phyloP scores from a whole-genome alignment of 2,797 vertebrate species.

The Salarias fasciatus region DNA sequence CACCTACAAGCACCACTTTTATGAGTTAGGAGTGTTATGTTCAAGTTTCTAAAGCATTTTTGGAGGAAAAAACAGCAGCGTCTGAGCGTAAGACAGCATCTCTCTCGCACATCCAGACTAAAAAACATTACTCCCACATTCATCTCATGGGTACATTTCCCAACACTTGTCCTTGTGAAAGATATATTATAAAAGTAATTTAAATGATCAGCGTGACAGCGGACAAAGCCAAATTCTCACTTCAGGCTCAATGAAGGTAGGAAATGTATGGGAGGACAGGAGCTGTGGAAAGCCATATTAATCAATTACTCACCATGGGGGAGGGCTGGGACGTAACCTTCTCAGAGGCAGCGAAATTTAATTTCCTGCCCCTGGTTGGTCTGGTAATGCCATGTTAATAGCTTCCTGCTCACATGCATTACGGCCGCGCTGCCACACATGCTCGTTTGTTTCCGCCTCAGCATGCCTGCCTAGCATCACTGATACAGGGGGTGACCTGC shows the following conservation, averaged over 20 bases:
- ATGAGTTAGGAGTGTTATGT: no score
- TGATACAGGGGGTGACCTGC: constrained; percentile 41
- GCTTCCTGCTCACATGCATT: constrained; percentile 82
- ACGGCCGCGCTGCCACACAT: constrained; percentile 56
- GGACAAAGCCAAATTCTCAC: background rate
- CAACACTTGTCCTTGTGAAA: no score
- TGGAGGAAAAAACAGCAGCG: no score
- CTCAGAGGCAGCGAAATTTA: constrained; percentile 77
- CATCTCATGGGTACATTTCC: no score
- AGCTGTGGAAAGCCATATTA: constrained; percentile 71
- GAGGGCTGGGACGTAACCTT: constrained; percentile 78
- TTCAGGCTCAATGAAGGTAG: background rate
- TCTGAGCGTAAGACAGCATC: no score
- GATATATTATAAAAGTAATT: no score
- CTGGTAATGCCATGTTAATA: constrained; percentile 83
- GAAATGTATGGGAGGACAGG: constrained; percentile 18
- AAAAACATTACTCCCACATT: no score
- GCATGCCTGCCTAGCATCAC: constrained; percentile 26
- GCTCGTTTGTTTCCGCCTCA: constrained; percentile 69
- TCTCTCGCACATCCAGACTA: no score
- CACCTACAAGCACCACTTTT: no score
- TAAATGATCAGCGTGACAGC: background rate
- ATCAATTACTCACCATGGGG: constrained; percentile 74
- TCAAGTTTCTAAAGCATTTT: no score
- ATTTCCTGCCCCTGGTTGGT: constrained; percentile 84